These are phyloP conservation scores for Xestia sexstrigata DNA, from an alignment of 2,888 invertebrate species.

Conservation along the genomic window DNA sequence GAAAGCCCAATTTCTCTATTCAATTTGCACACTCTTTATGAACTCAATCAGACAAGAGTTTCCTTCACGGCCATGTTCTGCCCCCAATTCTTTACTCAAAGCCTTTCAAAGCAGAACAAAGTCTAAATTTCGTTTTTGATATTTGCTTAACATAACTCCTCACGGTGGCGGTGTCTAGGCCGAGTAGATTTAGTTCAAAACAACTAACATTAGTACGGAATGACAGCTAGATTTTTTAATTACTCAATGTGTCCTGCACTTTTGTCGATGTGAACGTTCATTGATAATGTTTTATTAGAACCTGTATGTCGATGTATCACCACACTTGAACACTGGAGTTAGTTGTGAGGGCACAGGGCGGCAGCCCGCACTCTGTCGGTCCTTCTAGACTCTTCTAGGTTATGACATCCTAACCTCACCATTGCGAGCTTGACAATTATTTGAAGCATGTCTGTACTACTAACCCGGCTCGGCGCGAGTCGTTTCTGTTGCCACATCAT, in stretches of 20 bases:
- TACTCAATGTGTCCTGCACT: constrained; percentile 84
- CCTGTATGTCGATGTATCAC: constrained; percentile 89
- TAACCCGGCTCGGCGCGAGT: constrained; percentile 89
- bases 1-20: constrained; percentile 39
- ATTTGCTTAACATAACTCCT: constrained; percentile 87
- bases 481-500: constrained; percentile 89
- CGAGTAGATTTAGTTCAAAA: constrained; percentile 86
- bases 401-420: constrained; percentile 88
- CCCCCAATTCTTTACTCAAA: constrained; percentile 79
- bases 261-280: constrained; percentile 88
- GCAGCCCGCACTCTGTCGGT: constrained; percentile 82
- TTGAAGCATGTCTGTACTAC: constrained; percentile 89
- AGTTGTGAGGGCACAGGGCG: constrained; percentile 77
- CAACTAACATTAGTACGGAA: constrained; percentile 85
- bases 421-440: constrained; percentile 90
- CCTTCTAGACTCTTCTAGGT: constrained; percentile 86
- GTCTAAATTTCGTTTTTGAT: constrained; percentile 91
- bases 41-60: constrained; percentile 72
- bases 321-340: constrained; percentile 83
- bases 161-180: constrained; percentile 90
- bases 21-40: constrained; percentile 18
- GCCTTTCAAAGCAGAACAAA: constrained; percentile 88
- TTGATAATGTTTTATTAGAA: constrained; percentile 86
- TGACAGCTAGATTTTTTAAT: constrained; percentile 87
- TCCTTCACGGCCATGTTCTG: constrained; percentile 85